These are phyloP conservation scores for Phoenicopterus ruber DNA, from an alignment of 2,113 vertebrate genomes.

Conservation along the genomic window DNA sequence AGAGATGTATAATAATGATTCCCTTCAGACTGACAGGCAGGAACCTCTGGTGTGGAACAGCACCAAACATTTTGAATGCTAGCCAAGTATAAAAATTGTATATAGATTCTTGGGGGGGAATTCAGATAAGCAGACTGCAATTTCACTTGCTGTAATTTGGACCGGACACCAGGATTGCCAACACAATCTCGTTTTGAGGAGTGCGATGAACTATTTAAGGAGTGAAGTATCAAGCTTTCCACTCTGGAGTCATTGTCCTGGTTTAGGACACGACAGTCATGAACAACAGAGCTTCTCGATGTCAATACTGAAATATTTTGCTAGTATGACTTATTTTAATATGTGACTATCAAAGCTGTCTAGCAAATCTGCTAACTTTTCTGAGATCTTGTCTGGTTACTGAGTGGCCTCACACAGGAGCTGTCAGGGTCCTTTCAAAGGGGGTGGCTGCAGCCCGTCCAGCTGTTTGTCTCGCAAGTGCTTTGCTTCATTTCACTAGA, in stretches of 20 bases:
- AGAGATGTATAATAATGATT: neutral
- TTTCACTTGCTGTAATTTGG: neutral
- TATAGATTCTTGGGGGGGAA: neutral
- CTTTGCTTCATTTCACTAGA: neutral
- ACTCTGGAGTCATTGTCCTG: neutral
- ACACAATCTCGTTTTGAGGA: neutral
- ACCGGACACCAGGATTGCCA: neutral
- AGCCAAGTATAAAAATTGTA: neutral
- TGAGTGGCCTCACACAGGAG: neutral
- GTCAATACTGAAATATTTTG: neutral
- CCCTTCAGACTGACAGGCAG: neutral
- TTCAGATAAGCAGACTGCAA: conserved; percentile 6
- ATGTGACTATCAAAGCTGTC: neutral
- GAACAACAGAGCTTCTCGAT: neutral
- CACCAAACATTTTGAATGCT: neutral
- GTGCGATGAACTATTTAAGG: neutral
- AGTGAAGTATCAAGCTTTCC: neutral
- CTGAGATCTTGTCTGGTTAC: neutral
- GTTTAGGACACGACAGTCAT: no score
- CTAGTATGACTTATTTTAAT: neutral
- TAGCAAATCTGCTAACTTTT: neutral
- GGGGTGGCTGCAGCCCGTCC: neutral
- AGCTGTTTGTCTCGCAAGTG: neutral
- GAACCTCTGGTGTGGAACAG: neutral
- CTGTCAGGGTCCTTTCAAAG: neutral